A percentile compares a stretch with the other conserved stretches of the same genome.
Evolutionary conservation across 2,113 vertebrate species (phyloP).

Genomic region (Oreochromis spilurus): DNA sequence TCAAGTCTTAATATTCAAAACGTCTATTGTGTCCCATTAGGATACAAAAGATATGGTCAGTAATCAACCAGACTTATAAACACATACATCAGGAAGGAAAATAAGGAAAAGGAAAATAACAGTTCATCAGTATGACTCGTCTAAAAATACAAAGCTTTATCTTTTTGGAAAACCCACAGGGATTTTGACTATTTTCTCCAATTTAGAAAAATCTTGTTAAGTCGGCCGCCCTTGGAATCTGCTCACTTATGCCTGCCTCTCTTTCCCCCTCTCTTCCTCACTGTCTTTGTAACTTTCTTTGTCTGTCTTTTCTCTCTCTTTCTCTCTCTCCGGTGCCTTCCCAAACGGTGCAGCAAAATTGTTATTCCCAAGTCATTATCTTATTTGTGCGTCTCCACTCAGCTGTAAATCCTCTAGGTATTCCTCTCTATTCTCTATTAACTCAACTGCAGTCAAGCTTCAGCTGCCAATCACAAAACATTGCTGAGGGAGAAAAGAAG

Average conservation of each 20-base stretch:
- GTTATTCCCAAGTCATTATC: constrained; percentile 75
- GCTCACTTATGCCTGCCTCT: constrained; percentile 27
- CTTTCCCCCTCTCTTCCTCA: constrained; percentile 2
- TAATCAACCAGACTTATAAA: constrained; percentile 24
- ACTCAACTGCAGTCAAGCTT: constrained; percentile 61
- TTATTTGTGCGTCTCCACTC: constrained; percentile 73
- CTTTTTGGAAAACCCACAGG: constrained; percentile 28
- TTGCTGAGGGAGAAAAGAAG: constrained; percentile 42
- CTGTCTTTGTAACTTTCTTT: constrained; percentile 31
- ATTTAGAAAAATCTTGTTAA: constrained; percentile 52
- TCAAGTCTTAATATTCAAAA: constrained; percentile 20
- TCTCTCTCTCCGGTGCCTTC: constrained; percentile 25
- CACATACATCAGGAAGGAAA: constrained; percentile 22
- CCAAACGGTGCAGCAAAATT: constrained; percentile 53
- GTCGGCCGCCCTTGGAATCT: constrained; percentile 19
- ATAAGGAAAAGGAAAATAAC: background rate
- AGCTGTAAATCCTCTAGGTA: constrained; percentile 72
- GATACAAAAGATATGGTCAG: constrained; percentile 11
- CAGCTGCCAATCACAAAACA: constrained; percentile 69
- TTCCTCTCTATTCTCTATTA: constrained; percentile 67
- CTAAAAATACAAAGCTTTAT: constrained; percentile 45
- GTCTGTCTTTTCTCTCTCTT: constrained; percentile 13
- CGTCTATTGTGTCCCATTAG: background rate
- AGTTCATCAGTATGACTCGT: constrained; percentile 24
- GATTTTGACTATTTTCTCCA: constrained; percentile 41